phyloP scores from a whole-genome alignment of 92 coral and sea anemone species.

The Palythoa heliodiscus region DNA sequence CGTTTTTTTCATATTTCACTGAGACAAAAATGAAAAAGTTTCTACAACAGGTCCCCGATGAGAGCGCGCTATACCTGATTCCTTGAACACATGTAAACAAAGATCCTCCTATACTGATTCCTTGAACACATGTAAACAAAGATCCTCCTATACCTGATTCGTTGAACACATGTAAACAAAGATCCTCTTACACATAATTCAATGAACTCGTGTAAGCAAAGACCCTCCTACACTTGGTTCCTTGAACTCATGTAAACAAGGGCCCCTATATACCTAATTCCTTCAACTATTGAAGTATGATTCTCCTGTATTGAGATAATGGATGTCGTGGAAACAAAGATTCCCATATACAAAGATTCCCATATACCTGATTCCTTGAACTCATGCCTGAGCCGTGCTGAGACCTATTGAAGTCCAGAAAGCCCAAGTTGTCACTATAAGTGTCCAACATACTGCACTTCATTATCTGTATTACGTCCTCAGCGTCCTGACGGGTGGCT shows the following conservation, averaged over 20 bases:
- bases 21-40: too few species aligned
- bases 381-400: slow-evolving; percentile 99
- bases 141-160: background rate
- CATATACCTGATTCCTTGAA: slow-evolving; percentile 81
- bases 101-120: background rate
- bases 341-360: background rate
- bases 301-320: background rate
- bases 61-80: background rate
- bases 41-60: too few species aligned
- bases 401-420: slow-evolving; percentile 88
- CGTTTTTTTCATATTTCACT: too few species aligned
- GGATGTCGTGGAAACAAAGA: background rate
- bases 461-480: slow-evolving; percentile 94
- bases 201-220: background rate
- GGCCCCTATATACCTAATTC: slow-evolving; percentile 67
- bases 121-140: background rate
- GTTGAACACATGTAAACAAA: background rate
- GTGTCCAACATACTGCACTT: slow-evolving; percentile 89
- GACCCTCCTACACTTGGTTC: background rate
- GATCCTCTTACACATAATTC: background rate
- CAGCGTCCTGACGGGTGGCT: slow-evolving; percentile 86
- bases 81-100: background rate
- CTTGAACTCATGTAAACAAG: background rate
- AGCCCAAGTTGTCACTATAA: slow-evolving; percentile 86
- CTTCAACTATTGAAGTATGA: slow-evolving; percentile 69